Evolutionary conservation across 1,140 invertebrate genomes (phyloP).

Genomic region (Aphaenogaster rudis): DNA sequence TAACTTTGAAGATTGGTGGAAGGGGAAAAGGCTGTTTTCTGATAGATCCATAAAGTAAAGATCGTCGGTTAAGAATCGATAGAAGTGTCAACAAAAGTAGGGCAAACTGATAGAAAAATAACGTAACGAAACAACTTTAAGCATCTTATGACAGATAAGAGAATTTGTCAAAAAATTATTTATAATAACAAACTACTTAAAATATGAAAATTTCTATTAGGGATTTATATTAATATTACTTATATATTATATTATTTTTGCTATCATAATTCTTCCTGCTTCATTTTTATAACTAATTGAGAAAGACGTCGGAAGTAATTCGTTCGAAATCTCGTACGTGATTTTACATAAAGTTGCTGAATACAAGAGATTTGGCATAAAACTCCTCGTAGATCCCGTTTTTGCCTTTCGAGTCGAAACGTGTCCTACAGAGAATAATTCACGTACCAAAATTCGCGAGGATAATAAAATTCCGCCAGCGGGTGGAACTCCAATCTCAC

Average conservation of each 20-base stretch:
- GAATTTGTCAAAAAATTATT: neutral
- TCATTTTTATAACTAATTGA: neutral
- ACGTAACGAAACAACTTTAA: neutral
- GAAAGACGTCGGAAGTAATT: neutral
- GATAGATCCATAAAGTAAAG: conserved; percentile 36
- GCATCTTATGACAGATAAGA: neutral
- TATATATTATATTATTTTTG: neutral
- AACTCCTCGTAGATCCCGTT: conserved; percentile 8
- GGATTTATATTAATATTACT: neutral
- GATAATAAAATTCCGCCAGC: conserved; percentile 35
- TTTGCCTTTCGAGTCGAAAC: conserved; percentile 24
- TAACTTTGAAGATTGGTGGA: neutral
- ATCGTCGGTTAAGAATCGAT: neutral
- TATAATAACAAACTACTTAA: neutral
- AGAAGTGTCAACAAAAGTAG: neutral
- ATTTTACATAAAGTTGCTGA: conserved; percentile 27
- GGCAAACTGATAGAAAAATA: conserved; percentile 16
- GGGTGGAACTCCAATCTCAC: conserved; percentile 16
- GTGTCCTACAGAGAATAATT: conserved; percentile 28
- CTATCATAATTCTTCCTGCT: neutral
- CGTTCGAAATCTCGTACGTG: neutral
- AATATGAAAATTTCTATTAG: neutral
- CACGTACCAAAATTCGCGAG: conserved; percentile 10
- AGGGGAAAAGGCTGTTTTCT: neutral
- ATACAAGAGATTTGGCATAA: conserved; percentile 31